Evolutionary conservation across 2,113 vertebrate genomes (phyloP).

Genomic region (Gnathonemus echidnorhynchus): DNA sequence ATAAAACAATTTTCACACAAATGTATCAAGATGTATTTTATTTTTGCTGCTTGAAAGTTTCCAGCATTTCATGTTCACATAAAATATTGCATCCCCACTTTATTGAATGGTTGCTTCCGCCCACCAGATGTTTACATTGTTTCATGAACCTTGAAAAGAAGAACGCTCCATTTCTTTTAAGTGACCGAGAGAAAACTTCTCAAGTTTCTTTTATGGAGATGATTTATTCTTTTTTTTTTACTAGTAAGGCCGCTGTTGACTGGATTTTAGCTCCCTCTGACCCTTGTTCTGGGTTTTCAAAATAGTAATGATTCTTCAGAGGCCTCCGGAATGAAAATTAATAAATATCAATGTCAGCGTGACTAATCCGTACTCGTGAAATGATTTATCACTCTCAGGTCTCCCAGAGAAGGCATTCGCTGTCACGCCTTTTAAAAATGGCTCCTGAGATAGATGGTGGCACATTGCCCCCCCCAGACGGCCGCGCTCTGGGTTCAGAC

Average conservation of each 20-base stretch:
- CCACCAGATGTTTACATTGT: background rate
- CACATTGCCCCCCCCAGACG: background rate
- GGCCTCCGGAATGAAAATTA: background rate
- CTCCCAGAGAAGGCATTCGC: constrained; percentile 11
- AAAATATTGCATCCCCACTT: background rate
- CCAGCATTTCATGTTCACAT: background rate
- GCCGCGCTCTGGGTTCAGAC: background rate
- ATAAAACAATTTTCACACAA: background rate
- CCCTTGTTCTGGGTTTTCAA: background rate
- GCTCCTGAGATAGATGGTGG: background rate
- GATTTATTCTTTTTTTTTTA: background rate
- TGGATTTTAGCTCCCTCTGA: background rate
- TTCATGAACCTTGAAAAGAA: background rate
- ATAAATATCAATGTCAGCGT: constrained; percentile 5
- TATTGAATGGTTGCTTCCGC: background rate
- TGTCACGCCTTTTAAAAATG: constrained; percentile 5
- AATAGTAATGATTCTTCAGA: constrained; percentile 6
- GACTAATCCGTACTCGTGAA: constrained; percentile 11
- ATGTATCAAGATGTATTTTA: background rate
- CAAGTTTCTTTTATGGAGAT: background rate
- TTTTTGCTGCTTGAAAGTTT: background rate
- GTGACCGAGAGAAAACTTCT: background rate
- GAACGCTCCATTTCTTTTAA: background rate
- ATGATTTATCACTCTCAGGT: constrained; percentile 9
- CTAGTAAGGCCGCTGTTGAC: background rate